phyloP scores from a whole-genome alignment of 2,113 vertebrate species.

The Isichthys henryi region DNA sequence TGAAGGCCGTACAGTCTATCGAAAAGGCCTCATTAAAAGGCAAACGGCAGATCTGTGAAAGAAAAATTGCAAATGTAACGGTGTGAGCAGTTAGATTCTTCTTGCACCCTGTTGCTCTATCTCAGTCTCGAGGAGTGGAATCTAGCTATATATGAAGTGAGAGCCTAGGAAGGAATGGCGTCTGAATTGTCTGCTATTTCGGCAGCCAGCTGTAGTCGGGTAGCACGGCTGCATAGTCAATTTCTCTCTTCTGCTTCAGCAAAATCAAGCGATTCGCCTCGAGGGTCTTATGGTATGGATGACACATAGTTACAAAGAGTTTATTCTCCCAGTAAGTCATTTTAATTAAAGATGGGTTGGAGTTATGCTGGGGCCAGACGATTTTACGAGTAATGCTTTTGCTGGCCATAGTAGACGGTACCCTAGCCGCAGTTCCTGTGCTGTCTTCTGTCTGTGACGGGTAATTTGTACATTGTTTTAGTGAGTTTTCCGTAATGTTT shows the following conservation, averaged over 20 bases:
- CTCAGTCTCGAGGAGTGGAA: no score
- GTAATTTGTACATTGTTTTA: neutral
- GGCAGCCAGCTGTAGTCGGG: neutral
- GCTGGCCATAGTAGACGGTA: neutral
- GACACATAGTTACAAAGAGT: neutral
- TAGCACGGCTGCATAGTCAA: neutral
- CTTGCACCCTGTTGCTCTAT: no score
- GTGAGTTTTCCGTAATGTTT: neutral
- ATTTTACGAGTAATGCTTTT: neutral
- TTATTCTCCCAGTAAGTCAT: neutral
- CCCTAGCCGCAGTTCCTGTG: neutral
- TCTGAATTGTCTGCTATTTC: no score
- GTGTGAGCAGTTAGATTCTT: no score
- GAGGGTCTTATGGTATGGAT: neutral
- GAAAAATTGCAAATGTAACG: neutral
- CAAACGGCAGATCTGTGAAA: neutral
- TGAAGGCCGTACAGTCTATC: neutral
- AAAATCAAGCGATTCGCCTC: neutral
- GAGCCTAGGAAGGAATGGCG: no score
- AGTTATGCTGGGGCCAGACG: neutral
- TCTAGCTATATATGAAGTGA: no score
- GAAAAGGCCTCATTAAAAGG: neutral
- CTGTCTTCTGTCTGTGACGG: neutral
- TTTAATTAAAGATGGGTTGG: neutral
- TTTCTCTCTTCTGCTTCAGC: neutral